Base-by-base conservation (phyloP, 2,113 vertebrate genomes). In the Malaclemys terrapin region DNA sequence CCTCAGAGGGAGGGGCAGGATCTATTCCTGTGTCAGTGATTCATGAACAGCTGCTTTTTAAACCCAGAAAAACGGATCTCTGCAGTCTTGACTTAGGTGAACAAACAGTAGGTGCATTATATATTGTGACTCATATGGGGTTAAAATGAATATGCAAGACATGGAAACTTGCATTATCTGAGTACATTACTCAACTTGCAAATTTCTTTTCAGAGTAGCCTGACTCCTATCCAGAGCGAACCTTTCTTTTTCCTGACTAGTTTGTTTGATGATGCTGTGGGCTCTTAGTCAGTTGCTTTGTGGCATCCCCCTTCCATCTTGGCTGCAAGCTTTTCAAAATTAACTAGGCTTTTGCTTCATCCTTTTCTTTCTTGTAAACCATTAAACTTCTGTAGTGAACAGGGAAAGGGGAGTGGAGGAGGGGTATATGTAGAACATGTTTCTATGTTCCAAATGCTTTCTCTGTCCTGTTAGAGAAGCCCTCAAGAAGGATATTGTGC, bases 401-500 rank as follows among this genome's bases (percentile, higher is more conserved):
- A 89, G 59, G 89, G 91, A 96, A 94, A 97, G 82, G 59, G 47
- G 52, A 91, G 89, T 45, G n/a, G 22, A 87, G 19, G 80, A 93
- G 87, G 83, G 45, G 53, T 92, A 65, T 38, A 72, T 69, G 87
- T 17, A 89, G 87, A 91, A 93, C 94, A 92, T 92, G 72, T 96
- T 97, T 96, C 94, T 95, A 54, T 90, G 89, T 85, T 97, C 87
- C 89, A 89, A 96, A 85, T 87, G 69, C 90, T 96, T 98, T 94
- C 87, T 96, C 93, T 97, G 88, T 94, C 81, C 85, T 31, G 7
- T 91, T 97, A 93, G 84, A 92, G 82, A 97, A 96, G 87, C 52
- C 75, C 94, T 98, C 96, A 98, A 98, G 96, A 95, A 97, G 59
- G 81, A 96, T 89, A 97, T 98, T 98, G 97, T 98, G 29, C 54